Conservation (phyloP, 2,888 invertebrate species). For the Odontomyia ornata region DNA sequence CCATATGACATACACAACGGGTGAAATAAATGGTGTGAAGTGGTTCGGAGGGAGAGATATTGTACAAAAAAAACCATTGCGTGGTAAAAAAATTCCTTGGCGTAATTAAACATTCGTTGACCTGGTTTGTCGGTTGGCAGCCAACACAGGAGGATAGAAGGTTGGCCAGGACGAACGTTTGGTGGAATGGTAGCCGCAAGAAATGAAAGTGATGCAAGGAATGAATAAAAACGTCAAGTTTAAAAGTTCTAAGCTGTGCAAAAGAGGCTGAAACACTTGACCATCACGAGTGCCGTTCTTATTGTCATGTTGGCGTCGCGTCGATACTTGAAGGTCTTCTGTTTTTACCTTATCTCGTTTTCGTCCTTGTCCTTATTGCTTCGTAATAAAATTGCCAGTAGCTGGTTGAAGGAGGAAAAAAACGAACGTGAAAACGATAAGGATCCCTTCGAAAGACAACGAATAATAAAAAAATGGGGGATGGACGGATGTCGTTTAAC, state of each 20-base stretch:
- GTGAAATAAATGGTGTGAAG: background rate
- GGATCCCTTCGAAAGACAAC: background rate
- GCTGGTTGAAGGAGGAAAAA: too few species aligned
- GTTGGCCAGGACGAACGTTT: too few species aligned
- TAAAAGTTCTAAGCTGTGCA: background rate
- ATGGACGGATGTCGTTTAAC: too few species aligned
- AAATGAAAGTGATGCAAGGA: too few species aligned
- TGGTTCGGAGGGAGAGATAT: background rate
- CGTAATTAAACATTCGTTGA: constrained; percentile 39
- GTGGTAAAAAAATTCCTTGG: constrained; percentile 28
- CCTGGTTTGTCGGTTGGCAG: background rate
- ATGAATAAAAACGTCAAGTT: too few species aligned
- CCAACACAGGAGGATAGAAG: background rate
- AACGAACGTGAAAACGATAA: background rate
- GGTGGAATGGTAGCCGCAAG: too few species aligned
- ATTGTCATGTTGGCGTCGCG: background rate
- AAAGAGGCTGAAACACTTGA: constrained; percentile 25
- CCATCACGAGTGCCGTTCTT: background rate
- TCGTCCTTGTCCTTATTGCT: background rate
- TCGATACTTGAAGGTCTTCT: background rate
- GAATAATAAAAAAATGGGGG: too few species aligned
- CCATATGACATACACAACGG: background rate
- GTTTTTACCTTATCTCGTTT: background rate
- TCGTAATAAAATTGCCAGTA: background rate
- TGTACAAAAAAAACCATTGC: constrained; percentile 7